phyloP scores from a whole-genome alignment of 1,140 invertebrate species.

The Bombus soroeensis region DNA sequence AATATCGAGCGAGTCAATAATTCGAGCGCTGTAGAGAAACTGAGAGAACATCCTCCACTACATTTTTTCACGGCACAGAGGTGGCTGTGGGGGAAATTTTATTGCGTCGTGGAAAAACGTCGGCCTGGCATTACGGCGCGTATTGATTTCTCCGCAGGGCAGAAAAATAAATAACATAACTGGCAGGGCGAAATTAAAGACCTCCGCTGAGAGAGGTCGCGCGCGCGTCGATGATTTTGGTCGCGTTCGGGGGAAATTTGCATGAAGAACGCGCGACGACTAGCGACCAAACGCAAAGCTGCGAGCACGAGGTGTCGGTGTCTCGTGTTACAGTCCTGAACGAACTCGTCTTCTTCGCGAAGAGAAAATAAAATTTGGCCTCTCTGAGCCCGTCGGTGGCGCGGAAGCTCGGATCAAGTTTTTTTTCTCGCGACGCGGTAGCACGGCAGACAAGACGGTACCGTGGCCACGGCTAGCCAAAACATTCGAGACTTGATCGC shows the following conservation, averaged over 20 bases:
- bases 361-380: slow-evolving; percentile 56
- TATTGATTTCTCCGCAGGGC: slow-evolving; percentile 23
- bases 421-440: slow-evolving; percentile 59
- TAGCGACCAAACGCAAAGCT: neutral
- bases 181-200: slow-evolving; percentile 15
- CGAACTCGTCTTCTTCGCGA: neutral
- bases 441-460: slow-evolving; percentile 71
- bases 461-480: slow-evolving; percentile 70
- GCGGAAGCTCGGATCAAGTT: slow-evolving; percentile 32
- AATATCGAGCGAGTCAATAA: neutral
- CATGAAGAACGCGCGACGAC: neutral
- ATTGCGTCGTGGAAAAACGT: neutral
- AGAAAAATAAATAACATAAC: slow-evolving; percentile 26
- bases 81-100: neutral
- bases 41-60: too few species aligned
- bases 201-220: neutral
- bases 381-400: slow-evolving; percentile 5
- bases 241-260: neutral
- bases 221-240: neutral
- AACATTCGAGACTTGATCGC: slow-evolving; percentile 74
- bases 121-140: neutral
- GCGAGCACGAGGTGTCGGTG: neutral
- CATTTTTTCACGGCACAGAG: neutral
- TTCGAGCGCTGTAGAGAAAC: neutral
- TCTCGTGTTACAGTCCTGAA: slow-evolving; percentile 12